Evolutionary conservation across 30 jellyfish, hydroid and myxozoan genomes (phyloP), one percentile per base, ranked within the genome.

Genomic region (Rhopilema esculentum): DNA sequence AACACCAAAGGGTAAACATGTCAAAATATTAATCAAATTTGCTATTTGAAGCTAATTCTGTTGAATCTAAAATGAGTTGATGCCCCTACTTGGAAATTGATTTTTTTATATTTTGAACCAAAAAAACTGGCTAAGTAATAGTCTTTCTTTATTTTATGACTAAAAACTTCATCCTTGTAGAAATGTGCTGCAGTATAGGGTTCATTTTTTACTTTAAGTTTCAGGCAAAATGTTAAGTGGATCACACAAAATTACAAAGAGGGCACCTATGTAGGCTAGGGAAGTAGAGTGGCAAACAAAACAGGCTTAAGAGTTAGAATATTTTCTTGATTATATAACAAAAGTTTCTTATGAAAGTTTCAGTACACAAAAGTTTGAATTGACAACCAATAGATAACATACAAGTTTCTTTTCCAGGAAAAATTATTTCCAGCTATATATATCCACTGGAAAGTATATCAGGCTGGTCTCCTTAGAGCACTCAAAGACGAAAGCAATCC

Each of bases 361-460:
- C 57, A 40, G 57, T 40, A 40, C 57, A 40, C 57, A 40, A 40
- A 40, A 40, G 57, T 40, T 40, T 40, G 57, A 40, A 40, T 40
- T 40, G 57, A 40, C 57, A 40, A 40, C 57, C 12, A 40, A 40
- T 40, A 40, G 57, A 2, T 40, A 40, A 40, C 57, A 40, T 40
- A 12, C 57, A 40, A 40, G 6, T 40, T 40, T 40, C 57, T 8
- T 1, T 28, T 62, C 27, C 27, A 49, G 90, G 53, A 27, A 22
- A 80, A n/a, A 27, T 27, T 79, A 20, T 21, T 79, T 1, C 89
- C 89, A 61, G 81, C 82, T 20, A 66, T 79, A 0, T 64, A 61
- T 79, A 19, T 82, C 27, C 73, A 82, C 76, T 82, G 91, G 91
- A 50, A 68, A 69, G 40, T 20, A 15, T 53, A 72, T 48, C 88